Base-by-base conservation (phyloP, 2,113 vertebrate genomes). In the Alectura lathami region DNA sequence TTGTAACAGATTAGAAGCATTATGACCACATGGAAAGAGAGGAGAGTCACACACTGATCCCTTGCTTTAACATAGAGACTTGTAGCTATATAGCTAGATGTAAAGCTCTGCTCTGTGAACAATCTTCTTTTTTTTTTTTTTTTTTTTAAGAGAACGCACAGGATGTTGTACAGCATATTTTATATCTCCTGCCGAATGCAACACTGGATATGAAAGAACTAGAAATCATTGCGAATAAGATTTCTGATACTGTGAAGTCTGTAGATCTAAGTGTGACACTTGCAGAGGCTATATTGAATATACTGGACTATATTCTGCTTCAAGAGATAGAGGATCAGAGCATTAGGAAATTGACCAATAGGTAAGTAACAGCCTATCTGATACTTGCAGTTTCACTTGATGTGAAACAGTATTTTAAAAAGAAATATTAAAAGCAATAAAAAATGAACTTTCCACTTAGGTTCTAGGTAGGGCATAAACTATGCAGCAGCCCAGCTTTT, bases 101-200 rank as follows among this genome's bases (percentile, higher is more conserved):
- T 29, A 16, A 1, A 79, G 23, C 63, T 47, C 9, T 40, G 57
- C 63, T 54, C 30, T 63, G n/a, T n/a, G n/a, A n/a, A n/a, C n/a
- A n/a, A n/a, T n/a, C n/a, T 32, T 56, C 17, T 56, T 56, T 56
- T 56, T 56, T 8, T 72, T 72, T 74, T 83, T 38, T 18, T 13
- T 73, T 72, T 53, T n/a, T 76, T 56, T 6, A 91, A 98, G 98
- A 97, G 43, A 98, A 97, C 30, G 96, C 94, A 3, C 76, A 97
- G 34, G 94, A 97, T 38, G 70, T 97, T 45, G 93, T 95, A 36
- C 78, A 95, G 27, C 97, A 96, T 57, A 96, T 98, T 94, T 97
- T 98, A 68, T 73, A 94, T 86, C 95, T 98, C 80, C 93, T 98
- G 63, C 95, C 86, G 62, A 27, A 92, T 8, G 38, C 70, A 27